These are phyloP conservation scores for Tragelaphus eurycerus DNA, from an alignment of 2,797 vertebrate species.

Conservation along the genomic window DNA sequence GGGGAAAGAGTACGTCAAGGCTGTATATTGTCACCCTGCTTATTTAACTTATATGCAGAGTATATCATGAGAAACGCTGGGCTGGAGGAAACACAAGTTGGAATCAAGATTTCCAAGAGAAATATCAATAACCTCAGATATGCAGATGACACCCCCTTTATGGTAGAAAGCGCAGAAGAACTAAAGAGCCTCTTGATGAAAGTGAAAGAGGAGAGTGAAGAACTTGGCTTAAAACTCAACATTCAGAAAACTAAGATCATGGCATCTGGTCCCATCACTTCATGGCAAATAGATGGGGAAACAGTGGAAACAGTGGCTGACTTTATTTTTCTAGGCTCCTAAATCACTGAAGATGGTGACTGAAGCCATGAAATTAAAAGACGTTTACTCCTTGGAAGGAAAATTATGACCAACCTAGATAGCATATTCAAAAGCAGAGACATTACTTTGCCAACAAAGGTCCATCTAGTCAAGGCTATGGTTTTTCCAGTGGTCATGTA, in stretches of 20 bases:
- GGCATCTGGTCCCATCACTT: background rate
- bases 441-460: background rate
- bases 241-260: background rate
- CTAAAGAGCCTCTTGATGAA: background rate
- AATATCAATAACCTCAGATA: background rate
- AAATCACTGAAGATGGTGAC: background rate
- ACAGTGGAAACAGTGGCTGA: background rate
- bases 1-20: background rate
- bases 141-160: background rate
- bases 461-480: background rate
- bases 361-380: background rate
- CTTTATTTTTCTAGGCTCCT: background rate
- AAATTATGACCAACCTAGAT: background rate
- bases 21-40: background rate
- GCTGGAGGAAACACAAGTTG: background rate
- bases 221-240: background rate
- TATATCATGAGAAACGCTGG: accelerated
- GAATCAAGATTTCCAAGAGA: background rate
- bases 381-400: background rate
- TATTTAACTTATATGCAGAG: background rate
- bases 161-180: background rate
- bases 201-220: background rate
- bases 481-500: background rate
- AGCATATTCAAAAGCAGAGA: background rate
- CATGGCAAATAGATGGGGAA: background rate